Conservation (phyloP, 2,113 vertebrate genomes). For the Todiramphus chloris region DNA sequence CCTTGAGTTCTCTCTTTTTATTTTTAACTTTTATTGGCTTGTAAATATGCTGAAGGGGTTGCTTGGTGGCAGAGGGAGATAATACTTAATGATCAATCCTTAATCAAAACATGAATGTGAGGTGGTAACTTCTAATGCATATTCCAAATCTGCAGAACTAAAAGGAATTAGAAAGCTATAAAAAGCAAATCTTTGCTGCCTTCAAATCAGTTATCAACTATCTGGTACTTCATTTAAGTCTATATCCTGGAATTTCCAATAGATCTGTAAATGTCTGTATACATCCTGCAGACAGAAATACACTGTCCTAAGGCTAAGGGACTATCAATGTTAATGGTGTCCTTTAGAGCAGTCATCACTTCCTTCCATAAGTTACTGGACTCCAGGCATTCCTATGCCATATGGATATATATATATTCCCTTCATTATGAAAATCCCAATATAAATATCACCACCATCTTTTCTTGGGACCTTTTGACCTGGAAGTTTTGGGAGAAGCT, state of each 20-base stretch:
- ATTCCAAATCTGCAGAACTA: neutral
- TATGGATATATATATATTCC: neutral
- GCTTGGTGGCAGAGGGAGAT: neutral
- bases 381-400: slow-evolving; percentile 5
- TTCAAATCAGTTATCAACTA: neutral
- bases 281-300: slow-evolving; percentile 40
- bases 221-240: slow-evolving; percentile 2
- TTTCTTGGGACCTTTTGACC: neutral
- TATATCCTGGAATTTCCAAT: neutral
- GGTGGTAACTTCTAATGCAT: neutral
- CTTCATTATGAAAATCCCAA: slow-evolving; percentile 15
- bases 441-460: neutral
- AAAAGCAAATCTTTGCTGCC: neutral
- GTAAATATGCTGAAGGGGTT: neutral
- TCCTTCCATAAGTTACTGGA: slow-evolving; percentile 36
- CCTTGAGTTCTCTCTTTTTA: neutral
- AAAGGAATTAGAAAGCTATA: neutral
- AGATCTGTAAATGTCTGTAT: slow-evolving; percentile 44
- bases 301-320: slow-evolving; percentile 30
- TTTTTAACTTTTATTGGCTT: neutral
- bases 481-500: neutral
- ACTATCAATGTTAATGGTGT: slow-evolving; percentile 47
- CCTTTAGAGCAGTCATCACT: slow-evolving; percentile 40
- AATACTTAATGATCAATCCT: neutral
- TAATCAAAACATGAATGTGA: neutral